These are phyloP conservation scores for Melanostoma scalare DNA, from an alignment of 2,888 invertebrate genomes.

Conservation along the genomic window DNA sequence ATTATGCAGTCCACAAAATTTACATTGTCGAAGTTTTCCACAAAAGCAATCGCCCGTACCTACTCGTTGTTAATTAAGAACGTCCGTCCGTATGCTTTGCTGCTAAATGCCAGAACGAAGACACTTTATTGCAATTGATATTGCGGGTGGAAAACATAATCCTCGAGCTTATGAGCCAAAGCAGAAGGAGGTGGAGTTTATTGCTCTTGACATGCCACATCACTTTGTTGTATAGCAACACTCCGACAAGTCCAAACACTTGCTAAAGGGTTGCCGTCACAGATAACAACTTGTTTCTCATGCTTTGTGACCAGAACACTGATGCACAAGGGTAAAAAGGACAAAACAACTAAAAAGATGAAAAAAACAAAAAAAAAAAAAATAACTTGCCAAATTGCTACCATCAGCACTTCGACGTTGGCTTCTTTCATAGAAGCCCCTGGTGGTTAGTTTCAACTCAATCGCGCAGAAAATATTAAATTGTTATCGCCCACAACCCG, in stretches of 20 bases:
- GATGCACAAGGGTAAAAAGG: background rate
- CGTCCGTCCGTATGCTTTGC: background rate
- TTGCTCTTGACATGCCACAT: conserved; percentile 40
- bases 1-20: conserved; percentile 67
- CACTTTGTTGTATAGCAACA: conserved; percentile 38
- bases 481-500: conserved; percentile 34
- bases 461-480: conserved; percentile 45
- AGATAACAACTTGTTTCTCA: conserved; percentile 49
- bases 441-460: conserved; percentile 11
- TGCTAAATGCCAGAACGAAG: conserved; percentile 9
- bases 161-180: background rate
- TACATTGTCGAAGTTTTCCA: conserved; percentile 60
- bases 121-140: conserved; percentile 46
- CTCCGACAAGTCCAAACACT: conserved; percentile 49
- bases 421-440: background rate
- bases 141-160: conserved; percentile 15
- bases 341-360: background rate
- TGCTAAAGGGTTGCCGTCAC: conserved; percentile 24
- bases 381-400: conserved; percentile 12
- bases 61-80: conserved; percentile 58
- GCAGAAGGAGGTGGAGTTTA: conserved; percentile 7
- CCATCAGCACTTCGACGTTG: conserved; percentile 31
- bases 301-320: background rate
- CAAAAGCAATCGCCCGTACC: conserved; percentile 43
- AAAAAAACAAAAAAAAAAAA: background rate